Conservation (phyloP, 1,140 invertebrate genomes). For the Nautilus pompilius region DNA sequence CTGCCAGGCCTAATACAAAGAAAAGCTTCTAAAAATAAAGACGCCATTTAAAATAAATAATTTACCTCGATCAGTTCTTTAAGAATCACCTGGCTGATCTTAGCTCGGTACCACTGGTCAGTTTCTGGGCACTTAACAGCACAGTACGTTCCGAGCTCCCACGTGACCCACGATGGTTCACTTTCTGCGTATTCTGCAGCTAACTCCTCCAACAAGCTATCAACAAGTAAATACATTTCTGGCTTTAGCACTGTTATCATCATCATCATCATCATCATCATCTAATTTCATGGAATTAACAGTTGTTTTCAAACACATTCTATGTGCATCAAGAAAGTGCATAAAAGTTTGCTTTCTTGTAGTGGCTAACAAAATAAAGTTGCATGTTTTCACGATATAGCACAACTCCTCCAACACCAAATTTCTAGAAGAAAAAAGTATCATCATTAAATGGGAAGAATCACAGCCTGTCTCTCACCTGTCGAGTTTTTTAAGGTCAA, state of each 20-base stretch:
- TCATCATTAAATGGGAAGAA: too few species aligned
- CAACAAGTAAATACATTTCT: background rate
- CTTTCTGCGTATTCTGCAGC: constrained; percentile 8
- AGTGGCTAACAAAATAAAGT: too few species aligned
- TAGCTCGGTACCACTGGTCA: constrained; percentile 14
- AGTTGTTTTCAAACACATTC: constrained; percentile 5
- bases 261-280: background rate
- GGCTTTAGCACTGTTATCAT: too few species aligned
- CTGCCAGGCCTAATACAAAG: too few species aligned
- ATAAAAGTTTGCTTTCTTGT: too few species aligned
- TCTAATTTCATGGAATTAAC: background rate
- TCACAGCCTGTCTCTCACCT: too few species aligned
- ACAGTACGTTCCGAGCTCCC: constrained; percentile 11
- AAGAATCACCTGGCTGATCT: constrained; percentile 13
- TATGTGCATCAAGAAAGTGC: too few species aligned
- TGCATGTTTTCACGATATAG: too few species aligned
- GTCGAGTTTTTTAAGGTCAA: background rate
- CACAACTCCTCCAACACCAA: too few species aligned
- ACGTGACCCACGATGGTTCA: background rate
- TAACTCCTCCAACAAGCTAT: constrained; percentile 12
- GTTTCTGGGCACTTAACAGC: constrained; percentile 1
- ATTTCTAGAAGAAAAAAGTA: too few species aligned
- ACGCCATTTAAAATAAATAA: too few species aligned
- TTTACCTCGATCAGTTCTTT: constrained; percentile 14
- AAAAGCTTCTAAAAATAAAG: too few species aligned